Evolutionary conservation across 2,113 vertebrate genomes (phyloP).

Genomic region (Lycocorax pyrrhopterus): DNA sequence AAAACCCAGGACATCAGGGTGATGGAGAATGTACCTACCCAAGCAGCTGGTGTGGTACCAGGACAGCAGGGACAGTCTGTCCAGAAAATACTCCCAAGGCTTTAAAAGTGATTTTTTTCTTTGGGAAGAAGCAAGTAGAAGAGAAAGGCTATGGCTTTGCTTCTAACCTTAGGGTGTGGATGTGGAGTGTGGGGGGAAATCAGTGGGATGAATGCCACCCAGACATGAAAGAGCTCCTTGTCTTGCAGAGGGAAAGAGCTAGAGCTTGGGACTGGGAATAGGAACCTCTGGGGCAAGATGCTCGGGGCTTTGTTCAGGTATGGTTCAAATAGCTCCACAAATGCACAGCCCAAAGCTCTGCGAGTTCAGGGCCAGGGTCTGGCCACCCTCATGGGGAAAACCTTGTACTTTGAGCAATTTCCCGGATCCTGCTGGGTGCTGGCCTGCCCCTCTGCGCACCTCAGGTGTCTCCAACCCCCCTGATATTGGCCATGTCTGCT

Average conservation of each 20-base stretch:
- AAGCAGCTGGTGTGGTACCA: accelerated
- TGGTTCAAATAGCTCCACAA: not conserved
- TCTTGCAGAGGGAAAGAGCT: not conserved
- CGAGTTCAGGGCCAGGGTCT: not conserved
- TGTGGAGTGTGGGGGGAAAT: not conserved
- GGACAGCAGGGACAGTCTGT: not conserved
- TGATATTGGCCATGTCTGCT: not conserved
- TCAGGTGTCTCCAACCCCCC: not conserved
- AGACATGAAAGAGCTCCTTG: not conserved
- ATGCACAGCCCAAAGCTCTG: not conserved
- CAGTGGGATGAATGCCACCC: not conserved
- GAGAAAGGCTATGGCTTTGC: not conserved
- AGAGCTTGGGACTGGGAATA: not conserved
- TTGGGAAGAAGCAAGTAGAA: not conserved
- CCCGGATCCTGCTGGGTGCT: accelerated
- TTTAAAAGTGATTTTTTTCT: not conserved
- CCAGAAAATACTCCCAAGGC: not conserved
- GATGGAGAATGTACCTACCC: not conserved
- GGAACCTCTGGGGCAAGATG: not conserved
- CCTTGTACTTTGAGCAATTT: not conserved
- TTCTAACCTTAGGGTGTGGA: not conserved
- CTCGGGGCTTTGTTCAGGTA: not conserved
- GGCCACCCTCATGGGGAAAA: not conserved
- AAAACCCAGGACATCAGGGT: accelerated
- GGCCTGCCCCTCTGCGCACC: not conserved